phyloP scores from a whole-genome alignment of 2,797 vertebrate species.

The Salmo trutta region DNA sequence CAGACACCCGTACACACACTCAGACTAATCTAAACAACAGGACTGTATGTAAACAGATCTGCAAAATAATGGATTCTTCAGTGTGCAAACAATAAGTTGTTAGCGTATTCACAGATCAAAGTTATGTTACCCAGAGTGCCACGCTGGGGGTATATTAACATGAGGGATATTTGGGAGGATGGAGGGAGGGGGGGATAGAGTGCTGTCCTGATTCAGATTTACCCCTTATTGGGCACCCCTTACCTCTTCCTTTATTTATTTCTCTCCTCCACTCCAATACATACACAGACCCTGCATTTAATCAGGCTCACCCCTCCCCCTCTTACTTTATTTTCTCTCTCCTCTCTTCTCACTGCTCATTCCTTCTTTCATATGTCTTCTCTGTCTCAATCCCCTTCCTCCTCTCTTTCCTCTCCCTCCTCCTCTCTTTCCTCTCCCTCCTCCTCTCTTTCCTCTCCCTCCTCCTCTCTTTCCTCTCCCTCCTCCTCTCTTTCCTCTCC shows the following conservation, averaged over 20 bases:
- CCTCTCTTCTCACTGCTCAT: slow-evolving; percentile 1
- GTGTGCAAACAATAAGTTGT: slow-evolving; percentile 80
- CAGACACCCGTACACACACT: slow-evolving; percentile 7
- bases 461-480: slow-evolving; percentile 22
- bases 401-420: slow-evolving; percentile 25
- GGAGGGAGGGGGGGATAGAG: slow-evolving; percentile 54
- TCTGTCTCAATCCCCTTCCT: neutral
- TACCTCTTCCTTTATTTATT: slow-evolving; percentile 30
- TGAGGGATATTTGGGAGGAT: slow-evolving; percentile 69
- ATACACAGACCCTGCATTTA: slow-evolving; percentile 50
- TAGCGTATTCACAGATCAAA: slow-evolving; percentile 78
- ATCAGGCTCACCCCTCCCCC: slow-evolving; percentile 33
- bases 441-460: slow-evolving; percentile 17
- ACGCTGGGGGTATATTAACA: slow-evolving; percentile 73
- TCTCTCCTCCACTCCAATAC: slow-evolving; percentile 36
- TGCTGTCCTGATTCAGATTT: slow-evolving; percentile 70
- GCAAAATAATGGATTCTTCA: slow-evolving; percentile 78
- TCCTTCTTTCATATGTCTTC: neutral
- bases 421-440: slow-evolving; percentile 26
- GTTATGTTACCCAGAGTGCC: slow-evolving; percentile 71
- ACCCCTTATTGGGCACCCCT: slow-evolving; percentile 64
- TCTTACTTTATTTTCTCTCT: neutral
- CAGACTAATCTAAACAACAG: slow-evolving; percentile 71
- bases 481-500: slow-evolving; percentile 21
- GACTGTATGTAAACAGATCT: slow-evolving; percentile 73